Conservation (phyloP, 2,888 invertebrate species). For the Nomada ferruginata region DNA sequence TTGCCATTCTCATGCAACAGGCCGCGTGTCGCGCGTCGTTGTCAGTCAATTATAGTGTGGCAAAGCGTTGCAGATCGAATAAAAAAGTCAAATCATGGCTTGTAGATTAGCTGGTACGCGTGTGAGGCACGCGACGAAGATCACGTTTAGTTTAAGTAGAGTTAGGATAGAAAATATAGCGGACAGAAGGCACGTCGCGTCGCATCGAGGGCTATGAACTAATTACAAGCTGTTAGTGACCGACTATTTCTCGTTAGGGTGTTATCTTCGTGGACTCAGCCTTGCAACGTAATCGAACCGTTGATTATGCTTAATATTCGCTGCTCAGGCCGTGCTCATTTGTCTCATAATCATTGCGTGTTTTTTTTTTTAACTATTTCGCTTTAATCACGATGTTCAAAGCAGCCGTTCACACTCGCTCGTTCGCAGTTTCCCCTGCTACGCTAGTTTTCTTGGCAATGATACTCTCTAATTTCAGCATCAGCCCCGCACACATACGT, state of each 20-base stretch:
- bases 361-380: too few species aligned
- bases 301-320: constrained; percentile 5
- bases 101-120: constrained; percentile 9
- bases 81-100: constrained; percentile 7
- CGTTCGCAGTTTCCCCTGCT: not conserved
- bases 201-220: not conserved
- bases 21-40: constrained; percentile 20
- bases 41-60: constrained; percentile 12
- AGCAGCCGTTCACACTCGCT: not conserved
- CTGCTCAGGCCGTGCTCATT: constrained; percentile 44
- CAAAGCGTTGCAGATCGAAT: constrained; percentile 27
- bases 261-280: not conserved
- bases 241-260: constrained; percentile 11
- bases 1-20: constrained; percentile 22
- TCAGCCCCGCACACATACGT: constrained; percentile 7
- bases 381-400: not conserved
- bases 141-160: not conserved
- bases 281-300: not conserved
- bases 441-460: not conserved
- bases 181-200: constrained; percentile 18
- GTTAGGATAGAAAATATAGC: constrained; percentile 13
- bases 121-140: constrained; percentile 11
- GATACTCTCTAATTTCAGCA: constrained; percentile 5
- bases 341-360: not conserved
- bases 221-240: constrained; percentile 29